These are phyloP conservation scores for Drosophila parthenogenetica DNA, from an alignment of 2,888 invertebrate species.

Conservation along the genomic window DNA sequence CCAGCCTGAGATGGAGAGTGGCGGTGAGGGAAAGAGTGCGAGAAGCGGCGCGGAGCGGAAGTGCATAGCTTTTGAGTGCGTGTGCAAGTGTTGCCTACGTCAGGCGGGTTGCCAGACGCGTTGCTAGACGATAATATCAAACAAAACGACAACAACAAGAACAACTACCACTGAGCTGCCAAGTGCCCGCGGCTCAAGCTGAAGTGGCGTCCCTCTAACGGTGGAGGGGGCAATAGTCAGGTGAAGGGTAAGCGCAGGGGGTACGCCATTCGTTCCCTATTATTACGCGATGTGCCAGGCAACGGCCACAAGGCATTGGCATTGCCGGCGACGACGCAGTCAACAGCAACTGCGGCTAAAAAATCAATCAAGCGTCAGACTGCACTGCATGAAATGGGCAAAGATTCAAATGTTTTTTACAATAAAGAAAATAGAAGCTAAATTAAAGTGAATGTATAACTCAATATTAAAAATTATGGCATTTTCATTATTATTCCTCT, in stretches of 20 bases:
- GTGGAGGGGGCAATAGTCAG: too few relatives aligned
- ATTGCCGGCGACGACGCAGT: conserved; percentile 26
- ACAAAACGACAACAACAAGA: conserved; percentile 63
- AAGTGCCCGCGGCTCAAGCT: conserved; percentile 58
- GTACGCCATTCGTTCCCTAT: conserved; percentile 32
- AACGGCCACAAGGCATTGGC: conserved; percentile 44
- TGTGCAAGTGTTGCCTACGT: conserved; percentile 38
- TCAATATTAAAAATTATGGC: neutral
- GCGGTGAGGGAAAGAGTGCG: too few relatives aligned
- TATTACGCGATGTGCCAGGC: conserved; percentile 54
- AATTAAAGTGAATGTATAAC: neutral
- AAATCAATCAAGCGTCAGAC: conserved; percentile 69
- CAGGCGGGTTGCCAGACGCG: conserved; percentile 67
- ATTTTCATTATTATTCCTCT: too few relatives aligned
- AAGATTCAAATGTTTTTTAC: neutral
- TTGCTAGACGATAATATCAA: conserved; percentile 78
- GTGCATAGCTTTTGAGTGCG: conserved; percentile 16
- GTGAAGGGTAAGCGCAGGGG: neutral
- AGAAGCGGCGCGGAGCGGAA: neutral
- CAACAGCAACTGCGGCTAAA: conserved; percentile 38
- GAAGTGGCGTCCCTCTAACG: conserved; percentile 27
- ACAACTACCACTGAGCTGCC: conserved; percentile 53
- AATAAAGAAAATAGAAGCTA: neutral
- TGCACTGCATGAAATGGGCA: conserved; percentile 36
- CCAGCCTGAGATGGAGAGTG: too few relatives aligned